Base-by-base conservation (phyloP, 1,140 invertebrate species). In the Mesaphorura yosii region DNA sequence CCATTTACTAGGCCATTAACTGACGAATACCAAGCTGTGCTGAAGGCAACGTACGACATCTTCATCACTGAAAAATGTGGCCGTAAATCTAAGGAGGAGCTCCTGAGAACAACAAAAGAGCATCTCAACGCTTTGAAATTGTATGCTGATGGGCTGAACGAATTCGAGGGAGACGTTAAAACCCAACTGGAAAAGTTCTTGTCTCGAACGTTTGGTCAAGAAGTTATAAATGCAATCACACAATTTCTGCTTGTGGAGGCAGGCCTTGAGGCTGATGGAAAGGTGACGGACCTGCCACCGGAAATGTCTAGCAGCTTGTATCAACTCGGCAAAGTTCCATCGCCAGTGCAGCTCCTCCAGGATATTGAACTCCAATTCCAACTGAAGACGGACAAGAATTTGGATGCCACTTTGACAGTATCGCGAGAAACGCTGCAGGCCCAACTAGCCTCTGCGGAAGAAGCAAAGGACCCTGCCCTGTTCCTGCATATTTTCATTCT, bases 371-470 rank as follows among this genome's bases (percentile, higher is more conserved):
- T 73, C 40, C 74, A 79, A 63, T 75, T 50, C 71, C 79, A 15
- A 66, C 73, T 23, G 55, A 62, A 55, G 67, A 71, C 56, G 67
- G 78, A 73, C 68, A 79, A 74, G 41, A 69, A 76, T 40, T 81
- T 88, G 66, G 31, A 68, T 1, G 76, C 82, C 45, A 71, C 88
- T 20, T 74, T 91, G 51, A 70, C 81, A 41, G 81, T 78, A 52
- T 86, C 91, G 59, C 80, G 84, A 57, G 82, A 88, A 65, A 79
- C 79, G 53, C 70, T 95, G n/a, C 67, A 86, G 28, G 78, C 87
- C 48, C 81, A 92, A 67, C 66, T 95, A 37, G 76, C 51, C 20
- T 79, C 48, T 15, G 66, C 63, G 10, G 67, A 69, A 41, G 80
- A 77, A 40, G 70, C 77, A 29, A 14, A 40, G 10, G 89, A 94